A percentile compares a stretch with the other conserved stretches of the same genome.
These are phyloP conservation scores for Drosophila prolongata DNA, from an alignment of 2,888 invertebrate genomes.

Conservation along the genomic window DNA sequence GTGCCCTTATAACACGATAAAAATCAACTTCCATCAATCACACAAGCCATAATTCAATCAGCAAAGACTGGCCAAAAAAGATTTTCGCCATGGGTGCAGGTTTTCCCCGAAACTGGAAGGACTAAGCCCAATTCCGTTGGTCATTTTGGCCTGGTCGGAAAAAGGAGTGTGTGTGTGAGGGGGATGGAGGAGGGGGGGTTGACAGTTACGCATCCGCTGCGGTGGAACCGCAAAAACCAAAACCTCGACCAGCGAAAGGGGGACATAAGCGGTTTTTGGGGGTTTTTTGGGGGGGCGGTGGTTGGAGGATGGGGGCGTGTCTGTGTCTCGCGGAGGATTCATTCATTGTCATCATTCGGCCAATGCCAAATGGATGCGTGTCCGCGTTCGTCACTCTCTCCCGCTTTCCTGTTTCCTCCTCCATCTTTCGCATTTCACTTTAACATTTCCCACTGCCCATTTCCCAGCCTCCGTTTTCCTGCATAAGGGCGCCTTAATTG, in stretches of 20 bases:
- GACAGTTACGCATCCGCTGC: constrained; percentile 62
- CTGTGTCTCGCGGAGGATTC: constrained; percentile 63
- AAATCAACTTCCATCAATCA: constrained; percentile 1
- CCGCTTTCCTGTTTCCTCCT: neutral
- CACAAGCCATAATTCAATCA: constrained; percentile 35
- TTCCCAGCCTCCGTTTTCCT: constrained; percentile 3
- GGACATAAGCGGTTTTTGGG: constrained; percentile 1
- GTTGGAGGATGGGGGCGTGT: constrained; percentile 42
- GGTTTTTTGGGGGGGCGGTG: constrained; percentile 15
- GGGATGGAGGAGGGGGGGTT: neutral
- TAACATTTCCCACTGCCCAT: constrained; percentile 19
- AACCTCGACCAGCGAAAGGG: constrained; percentile 65
- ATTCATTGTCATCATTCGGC: constrained; percentile 63
- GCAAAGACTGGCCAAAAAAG: too few relatives aligned
- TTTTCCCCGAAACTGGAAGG: neutral
- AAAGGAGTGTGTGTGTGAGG: neutral
- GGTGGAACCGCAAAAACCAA: constrained; percentile 81
- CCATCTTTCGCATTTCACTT: constrained; percentile 20
- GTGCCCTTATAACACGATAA: neutral
- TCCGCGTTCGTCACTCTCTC: constrained; percentile 18
- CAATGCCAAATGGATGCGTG: constrained; percentile 48
- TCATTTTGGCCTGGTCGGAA: constrained; percentile 7
- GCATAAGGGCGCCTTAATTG: constrained; percentile 63
- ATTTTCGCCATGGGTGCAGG: constrained; percentile 4
- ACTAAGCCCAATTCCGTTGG: constrained; percentile 29